Base-by-base conservation (phyloP, 1,140 invertebrate genomes). In the Dendroctonus ponderosae region DNA sequence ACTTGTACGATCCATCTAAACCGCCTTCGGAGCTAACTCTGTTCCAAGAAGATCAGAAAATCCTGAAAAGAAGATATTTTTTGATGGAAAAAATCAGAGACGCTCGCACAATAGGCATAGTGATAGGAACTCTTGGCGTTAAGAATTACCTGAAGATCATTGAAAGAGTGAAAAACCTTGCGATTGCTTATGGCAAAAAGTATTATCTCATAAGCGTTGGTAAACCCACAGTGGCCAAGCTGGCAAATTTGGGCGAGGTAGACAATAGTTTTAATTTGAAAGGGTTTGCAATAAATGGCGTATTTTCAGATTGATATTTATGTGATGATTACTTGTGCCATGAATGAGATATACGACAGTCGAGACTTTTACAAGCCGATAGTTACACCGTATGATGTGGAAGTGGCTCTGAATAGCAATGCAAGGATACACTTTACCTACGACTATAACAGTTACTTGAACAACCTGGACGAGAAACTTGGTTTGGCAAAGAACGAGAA, bases 171-270 rank as follows among this genome's bases (percentile, higher is more conserved):
- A 93, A 92, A 78, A 76, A 82, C 44, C 80, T 93, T 40, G 84
- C 92, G 1, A 88, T 86, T 74, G 77, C 81, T 44, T 87, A 87
- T 44, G 89, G 89, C 0, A 95, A 95, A 76, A 94, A 93, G 74
- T 87, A 86, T 58, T 97, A 97, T 74, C 89, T 93, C n/a, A 86
- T 98, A 50, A 91, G 91, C 40, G 89, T 98, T 58, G 95, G 95
- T 3, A 95, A 95, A 80, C 88, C 94, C 12, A 97, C 94, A 84
- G 87, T 90, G 48, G 87, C 91, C 0, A 98, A 98, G 80, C 79
- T 98, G 61, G 94, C 94, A 0, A 98, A 98, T 81, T 94, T 96
- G 80, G 85, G 90, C 58, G 93, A 96, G 82, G 89, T 90, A 79
- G 77, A 68, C 72, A 49, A 26, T 40, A 1, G 9, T n/a, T 40